Base-by-base conservation (phyloP, 92 coral and sea anemone species). In the Pocillopora meandrina region DNA sequence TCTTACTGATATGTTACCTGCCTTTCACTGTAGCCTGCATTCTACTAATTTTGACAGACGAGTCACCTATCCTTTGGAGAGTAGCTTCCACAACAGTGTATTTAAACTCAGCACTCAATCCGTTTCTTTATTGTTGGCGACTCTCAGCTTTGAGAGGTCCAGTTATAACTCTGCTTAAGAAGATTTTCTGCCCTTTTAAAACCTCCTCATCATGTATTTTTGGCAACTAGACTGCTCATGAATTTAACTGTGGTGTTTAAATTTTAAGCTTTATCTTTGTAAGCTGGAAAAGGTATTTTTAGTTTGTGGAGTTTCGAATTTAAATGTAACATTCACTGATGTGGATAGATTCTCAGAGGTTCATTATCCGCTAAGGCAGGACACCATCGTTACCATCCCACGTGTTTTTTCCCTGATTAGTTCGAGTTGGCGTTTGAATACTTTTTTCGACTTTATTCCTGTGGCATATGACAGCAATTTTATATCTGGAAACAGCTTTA, bases 61-160 rank as follows among this genome's bases (percentile, higher is more conserved):
- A 33, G 0, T 52, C 59, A 21, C 66, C 80, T 19, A 59, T 75
- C 59, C 55, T 36, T 2, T 31, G 68, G 80, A 58, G 61, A 75
- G 9, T 75, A 58, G 55, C 67, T 12, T 57, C 33, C 67, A 75
- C 80, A 14, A 60, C 59, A 75, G 67, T 75, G 64, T 75, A 58
- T 75, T 17, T 75, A 26, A 75, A 75, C 80, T 75, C 80, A 31
- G 80, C 80, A 26, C 31, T 74, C 2, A 74, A 74, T 74, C 78
- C 78, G 1, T 74, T 42, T 42, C 52, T 42, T 42, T 75, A 75
- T 23, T 75, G 80, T 60, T 75, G 80, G 80, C 80, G 80, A 16
- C 56, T 75, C 13, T 23, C 80, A 23, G 56, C 80, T 16, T 57
- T 75, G 5, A 65, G 80, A 1, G 80, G 68, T 0, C 80, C 67